Evolutionary conservation across 1,140 invertebrate species (phyloP), one percentile per base, ranked within the genome.

Genomic region (Lordiphosa collinella): DNA sequence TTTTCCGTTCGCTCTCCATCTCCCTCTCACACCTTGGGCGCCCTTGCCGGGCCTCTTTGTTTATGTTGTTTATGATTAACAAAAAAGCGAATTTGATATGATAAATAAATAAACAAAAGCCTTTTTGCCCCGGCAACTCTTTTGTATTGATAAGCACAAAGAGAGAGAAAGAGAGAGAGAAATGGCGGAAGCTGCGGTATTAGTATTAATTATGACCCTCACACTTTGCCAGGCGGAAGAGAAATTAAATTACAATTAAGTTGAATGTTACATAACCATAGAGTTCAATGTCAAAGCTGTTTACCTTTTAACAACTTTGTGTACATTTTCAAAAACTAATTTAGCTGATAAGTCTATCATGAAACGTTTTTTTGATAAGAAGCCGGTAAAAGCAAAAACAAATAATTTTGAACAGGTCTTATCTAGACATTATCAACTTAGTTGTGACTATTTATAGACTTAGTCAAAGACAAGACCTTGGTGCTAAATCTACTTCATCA

Each of bases 351-450:
- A 68, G 56, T 43, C 7, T 36, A 16, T 11, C 56, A 49, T 29
- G 64, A 68, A 68, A 68, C 36, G 10, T 2, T 14, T 43, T 48
- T 35, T 50, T 68, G 65, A 68, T 68, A 60, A 68, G 63, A 11
- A n/a, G 18, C 8, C 11, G 12, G 7, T 22, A 43, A n/a, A 43
- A 38, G 7, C 11, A 31, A 29, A 59, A 11, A 67, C 52, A 67
- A 51, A 58, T 31, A 49, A 51, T 11, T 3, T 36, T 31, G 29
- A 52, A 34, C 8, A 48, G 11, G 10, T 11, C 31, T 34, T 40
- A 40, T 40, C 36, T 29, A 31, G n/a, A 13, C 16, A 29, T 34
- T 53, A 55, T 65, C 22, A 57, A 29, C 25, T 31, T 10, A 3
- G 10, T 10, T 38, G 4, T 5, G n/a, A 13, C 11, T 29, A 29